These are phyloP conservation scores for Isichthys henryi DNA, from an alignment of 2,113 vertebrate genomes.

Conservation along the genomic window DNA sequence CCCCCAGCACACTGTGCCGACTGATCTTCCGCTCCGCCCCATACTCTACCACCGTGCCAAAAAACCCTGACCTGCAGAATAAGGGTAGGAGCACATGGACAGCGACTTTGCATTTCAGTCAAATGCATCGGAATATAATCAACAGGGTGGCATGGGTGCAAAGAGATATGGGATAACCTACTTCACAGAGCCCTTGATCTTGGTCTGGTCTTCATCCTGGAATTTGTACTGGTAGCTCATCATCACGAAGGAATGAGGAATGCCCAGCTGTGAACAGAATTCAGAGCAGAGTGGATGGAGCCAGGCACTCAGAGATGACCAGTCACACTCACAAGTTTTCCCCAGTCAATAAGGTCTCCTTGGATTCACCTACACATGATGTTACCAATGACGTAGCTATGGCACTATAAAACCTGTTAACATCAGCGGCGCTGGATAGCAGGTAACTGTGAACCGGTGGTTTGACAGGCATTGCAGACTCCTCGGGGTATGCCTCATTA, in stretches of 20 bases:
- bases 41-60: slow-evolving; percentile 90
- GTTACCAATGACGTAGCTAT: neutral
- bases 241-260: slow-evolving; percentile 89
- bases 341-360: neutral
- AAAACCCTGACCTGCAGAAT: slow-evolving; percentile 79
- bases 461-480: neutral
- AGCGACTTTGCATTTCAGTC: neutral
- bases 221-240: slow-evolving; percentile 98
- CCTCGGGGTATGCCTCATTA: neutral
- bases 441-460: neutral
- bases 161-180: slow-evolving; percentile 44
- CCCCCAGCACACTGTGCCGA: slow-evolving; percentile 87
- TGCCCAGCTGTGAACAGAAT: slow-evolving; percentile 73
- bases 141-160: neutral
- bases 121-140: neutral
- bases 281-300: neutral
- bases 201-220: slow-evolving; percentile 93
- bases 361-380: neutral
- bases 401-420: neutral
- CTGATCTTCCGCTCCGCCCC: slow-evolving; percentile 96
- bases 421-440: neutral
- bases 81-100: slow-evolving; percentile 12
- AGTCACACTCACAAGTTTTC: neutral
- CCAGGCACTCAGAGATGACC: neutral
- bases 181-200: slow-evolving; percentile 93